phyloP scores from a whole-genome alignment of 2,888 invertebrate species.

The Subacronicta megacephala region DNA sequence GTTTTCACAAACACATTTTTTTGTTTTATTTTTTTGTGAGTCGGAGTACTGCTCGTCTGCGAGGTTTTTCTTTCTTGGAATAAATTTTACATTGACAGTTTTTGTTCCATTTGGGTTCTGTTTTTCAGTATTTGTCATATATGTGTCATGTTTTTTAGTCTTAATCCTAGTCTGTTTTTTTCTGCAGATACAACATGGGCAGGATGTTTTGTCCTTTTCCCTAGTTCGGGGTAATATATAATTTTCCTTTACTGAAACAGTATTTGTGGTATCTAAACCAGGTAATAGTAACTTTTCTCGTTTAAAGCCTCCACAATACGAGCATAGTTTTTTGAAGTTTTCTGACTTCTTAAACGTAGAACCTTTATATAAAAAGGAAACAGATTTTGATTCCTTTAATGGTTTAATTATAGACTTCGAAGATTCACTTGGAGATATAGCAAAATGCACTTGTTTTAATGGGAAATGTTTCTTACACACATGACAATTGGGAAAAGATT shows the following conservation, averaged over 20 bases:
- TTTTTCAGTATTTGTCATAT: not conserved
- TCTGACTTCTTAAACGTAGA: conserved; percentile 3
- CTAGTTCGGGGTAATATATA: conserved; percentile 5
- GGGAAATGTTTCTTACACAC: not conserved
- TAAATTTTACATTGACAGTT: not conserved
- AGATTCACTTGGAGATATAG: not conserved
- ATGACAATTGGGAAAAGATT: conserved; percentile 10
- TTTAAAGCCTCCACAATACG: conserved; percentile 27
- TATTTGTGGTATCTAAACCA: not conserved
- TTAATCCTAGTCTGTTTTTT: conserved; percentile 4
- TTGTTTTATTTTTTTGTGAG: conserved; percentile 1
- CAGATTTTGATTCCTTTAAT: conserved; percentile 7
- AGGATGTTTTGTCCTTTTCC: not conserved
- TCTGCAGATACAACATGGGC: conserved; percentile 10
- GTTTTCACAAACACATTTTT: conserved; percentile 8
- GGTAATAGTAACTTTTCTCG: not conserved
- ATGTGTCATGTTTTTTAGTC: not conserved
- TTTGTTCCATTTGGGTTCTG: not conserved
- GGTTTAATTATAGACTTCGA: not conserved
- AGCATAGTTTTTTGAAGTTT: conserved; percentile 13
- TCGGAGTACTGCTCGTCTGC: not conserved
- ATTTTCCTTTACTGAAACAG: not conserved
- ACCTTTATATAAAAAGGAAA: conserved; percentile 21
- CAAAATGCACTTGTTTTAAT: conserved; percentile 9
- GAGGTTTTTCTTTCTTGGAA: not conserved